Evolutionary conservation across 2,888 invertebrate species (phyloP), one percentile per base, ranked within the genome.

Genomic region (Hololepta plana): DNA sequence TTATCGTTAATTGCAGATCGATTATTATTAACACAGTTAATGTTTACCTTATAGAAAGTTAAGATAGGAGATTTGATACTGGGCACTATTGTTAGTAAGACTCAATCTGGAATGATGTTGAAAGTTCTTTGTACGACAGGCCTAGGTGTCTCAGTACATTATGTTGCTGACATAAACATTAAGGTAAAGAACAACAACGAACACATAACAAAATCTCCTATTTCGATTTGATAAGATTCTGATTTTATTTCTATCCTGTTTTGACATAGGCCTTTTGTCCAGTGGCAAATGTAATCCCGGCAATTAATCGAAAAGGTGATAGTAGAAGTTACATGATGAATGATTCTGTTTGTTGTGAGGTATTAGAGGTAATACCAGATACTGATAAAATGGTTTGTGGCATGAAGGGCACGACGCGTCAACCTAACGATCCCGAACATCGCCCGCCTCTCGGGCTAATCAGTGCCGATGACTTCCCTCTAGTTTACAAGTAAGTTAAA

Each of bases 261-360:
- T 30, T 24, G 34, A 30, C 38, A 40, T 43, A 71, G 71, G 71
- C 70, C 41, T 70, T 70, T 53, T 63, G 72, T 56, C 72, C 72
- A 22, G 65, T 69, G 32, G 60, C 67, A 40, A 71, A 71, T 59
- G 67, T 72, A 56, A 72, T 76, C 56, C 73, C 73, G 32, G 77
- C 77, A 23, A 65, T 75, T 49, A 81, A 81, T 64, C 79, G 79
- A 63, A 69, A 68, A 46, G 74, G 72, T 52, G 64, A 74, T 35
- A 67, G 71, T 51, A 72, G 79, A 53, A 66, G 66, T 57, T 82
- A 76, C 64, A 68, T 73, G 56, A 67, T 70, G 57, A 77, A 77
- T 62, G 84, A 85, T 60, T 72, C 74, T 42, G 74, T 87, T 31
- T 79, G 84, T 64, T 84, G 84, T 55, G 84, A 84, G 63, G 76